A percentile compares a stretch with the other conserved stretches of the same genome.
phyloP scores from a whole-genome alignment of 2,888 invertebrate species.

The Perizoma affinitatum region DNA sequence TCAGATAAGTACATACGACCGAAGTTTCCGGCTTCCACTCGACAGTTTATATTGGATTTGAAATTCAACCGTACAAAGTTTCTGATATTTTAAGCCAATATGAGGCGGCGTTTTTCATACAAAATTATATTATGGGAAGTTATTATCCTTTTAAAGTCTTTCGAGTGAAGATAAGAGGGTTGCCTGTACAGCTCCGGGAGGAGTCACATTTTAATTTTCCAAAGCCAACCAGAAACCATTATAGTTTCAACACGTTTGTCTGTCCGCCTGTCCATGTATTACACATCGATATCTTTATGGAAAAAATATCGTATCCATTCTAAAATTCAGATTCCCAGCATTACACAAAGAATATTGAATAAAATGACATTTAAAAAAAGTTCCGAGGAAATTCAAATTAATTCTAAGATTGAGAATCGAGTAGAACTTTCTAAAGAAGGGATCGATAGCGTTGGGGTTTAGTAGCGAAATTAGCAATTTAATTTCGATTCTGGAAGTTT shows the following conservation, averaged over 20 bases:
- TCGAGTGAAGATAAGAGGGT: neutral
- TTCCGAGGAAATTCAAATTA: conserved; percentile 56
- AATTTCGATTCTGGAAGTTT: conserved; percentile 70
- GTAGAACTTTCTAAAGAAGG: conserved; percentile 51
- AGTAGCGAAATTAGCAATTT: conserved; percentile 72
- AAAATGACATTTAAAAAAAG: conserved; percentile 40
- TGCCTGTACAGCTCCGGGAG: too few relatives aligned
- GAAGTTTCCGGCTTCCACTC: conserved; percentile 47
- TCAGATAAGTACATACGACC: conserved; percentile 50
- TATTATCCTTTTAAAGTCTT: conserved; percentile 8
- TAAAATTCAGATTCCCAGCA: conserved; percentile 1
- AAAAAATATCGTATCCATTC: too few relatives aligned
- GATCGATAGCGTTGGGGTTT: conserved; percentile 64
- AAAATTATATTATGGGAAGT: conserved; percentile 19
- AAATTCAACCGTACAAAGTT: conserved; percentile 60
- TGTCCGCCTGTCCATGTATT: too few relatives aligned
- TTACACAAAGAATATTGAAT: conserved; percentile 26
- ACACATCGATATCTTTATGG: too few relatives aligned
- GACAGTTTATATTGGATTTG: conserved; percentile 67
- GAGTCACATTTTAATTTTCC: too few relatives aligned
- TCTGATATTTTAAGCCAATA: conserved; percentile 57
- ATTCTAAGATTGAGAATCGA: conserved; percentile 50
- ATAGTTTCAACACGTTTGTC: too few relatives aligned
- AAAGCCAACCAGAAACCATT: too few relatives aligned
- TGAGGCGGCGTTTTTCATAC: conserved; percentile 49